phyloP scores from a whole-genome alignment of 2,888 invertebrate species.

The Troilus luridus region DNA sequence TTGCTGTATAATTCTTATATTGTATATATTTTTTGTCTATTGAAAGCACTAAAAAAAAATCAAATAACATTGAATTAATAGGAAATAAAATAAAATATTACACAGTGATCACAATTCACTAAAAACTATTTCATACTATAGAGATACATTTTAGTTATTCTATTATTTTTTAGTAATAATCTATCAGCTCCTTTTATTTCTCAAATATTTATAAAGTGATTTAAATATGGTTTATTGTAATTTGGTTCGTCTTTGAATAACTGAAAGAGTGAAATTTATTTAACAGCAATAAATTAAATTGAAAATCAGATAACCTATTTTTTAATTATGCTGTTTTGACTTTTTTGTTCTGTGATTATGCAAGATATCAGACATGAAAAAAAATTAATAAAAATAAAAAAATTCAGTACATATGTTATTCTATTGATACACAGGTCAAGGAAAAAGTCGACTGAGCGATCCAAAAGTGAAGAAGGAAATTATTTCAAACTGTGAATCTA shows the following conservation, averaged over 20 bases:
- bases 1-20: no score
- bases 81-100: no score
- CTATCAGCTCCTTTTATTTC: not conserved
- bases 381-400: not conserved
- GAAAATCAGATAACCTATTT: not conserved
- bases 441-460: slow-evolving; percentile 62
- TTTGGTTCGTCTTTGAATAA: not conserved
- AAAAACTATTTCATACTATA: no score
- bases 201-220: not conserved
- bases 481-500: slow-evolving; percentile 61
- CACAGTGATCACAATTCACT: no score
- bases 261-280: not conserved
- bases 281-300: not conserved
- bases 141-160: not conserved
- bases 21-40: no score
- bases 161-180: not conserved
- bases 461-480: slow-evolving; percentile 63
- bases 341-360: not conserved
- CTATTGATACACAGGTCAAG: slow-evolving; percentile 57
- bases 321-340: not conserved
- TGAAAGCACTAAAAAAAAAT: no score
- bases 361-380: slow-evolving; percentile 45
- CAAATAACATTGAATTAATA: no score
- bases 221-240: not conserved
- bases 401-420: slow-evolving; percentile 52